Evolutionary conservation across 2,888 invertebrate species (phyloP).

Genomic region (Scotopteryx bipunctaria): DNA sequence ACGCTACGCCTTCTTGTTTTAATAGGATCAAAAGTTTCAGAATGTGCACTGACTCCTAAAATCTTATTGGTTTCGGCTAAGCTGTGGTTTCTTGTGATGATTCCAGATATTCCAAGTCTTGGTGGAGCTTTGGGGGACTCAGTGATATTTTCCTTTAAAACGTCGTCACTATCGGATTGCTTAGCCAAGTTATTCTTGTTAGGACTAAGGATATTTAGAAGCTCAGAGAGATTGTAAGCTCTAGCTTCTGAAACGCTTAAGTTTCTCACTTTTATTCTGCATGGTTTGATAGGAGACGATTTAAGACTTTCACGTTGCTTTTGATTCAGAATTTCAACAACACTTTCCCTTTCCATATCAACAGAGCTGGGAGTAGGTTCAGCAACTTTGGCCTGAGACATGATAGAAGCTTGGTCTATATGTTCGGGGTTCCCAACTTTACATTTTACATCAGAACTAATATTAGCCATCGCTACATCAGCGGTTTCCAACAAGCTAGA

Average conservation of each 20-base stretch:
- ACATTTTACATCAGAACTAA: too few relatives aligned
- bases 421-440: too few relatives aligned
- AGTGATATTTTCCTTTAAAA: neutral
- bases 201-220: neutral
- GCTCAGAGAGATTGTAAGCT: neutral
- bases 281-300: neutral
- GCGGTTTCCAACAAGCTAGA: neutral
- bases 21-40: too few relatives aligned
- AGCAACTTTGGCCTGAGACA: neutral
- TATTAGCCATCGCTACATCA: too few relatives aligned
- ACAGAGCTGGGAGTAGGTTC: neutral
- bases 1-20: neutral
- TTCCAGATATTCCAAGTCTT: slow-evolving; percentile 2
- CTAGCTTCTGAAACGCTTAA: neutral
- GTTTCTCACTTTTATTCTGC: slow-evolving; percentile 5
- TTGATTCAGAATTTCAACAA: neutral
- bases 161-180: neutral
- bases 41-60: neutral
- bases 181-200: neutral
- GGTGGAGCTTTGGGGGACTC: neutral
- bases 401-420: neutral
- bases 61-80: neutral
- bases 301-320: neutral
- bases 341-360: too few relatives aligned
- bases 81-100: neutral